A percentile compares a stretch with the other conserved stretches of the same genome.
phyloP scores from a whole-genome alignment of 2,113 vertebrate genomes.

The Sander vitreus region DNA sequence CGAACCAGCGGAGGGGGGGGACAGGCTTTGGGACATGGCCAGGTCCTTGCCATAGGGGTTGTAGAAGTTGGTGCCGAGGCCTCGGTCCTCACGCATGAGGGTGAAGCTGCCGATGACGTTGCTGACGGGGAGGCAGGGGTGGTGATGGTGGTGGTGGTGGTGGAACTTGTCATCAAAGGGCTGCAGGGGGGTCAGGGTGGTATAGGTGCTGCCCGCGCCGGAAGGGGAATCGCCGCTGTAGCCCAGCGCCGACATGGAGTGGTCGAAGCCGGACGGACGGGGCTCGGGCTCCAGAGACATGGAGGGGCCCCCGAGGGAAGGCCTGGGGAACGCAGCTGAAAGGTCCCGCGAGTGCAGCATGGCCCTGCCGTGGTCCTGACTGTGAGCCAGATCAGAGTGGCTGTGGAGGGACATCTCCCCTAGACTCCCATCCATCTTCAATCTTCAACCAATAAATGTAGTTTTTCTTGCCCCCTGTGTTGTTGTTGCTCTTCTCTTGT shows the following conservation, averaged over 20 bases:
- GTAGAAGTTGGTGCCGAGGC: slow-evolving; percentile 87
- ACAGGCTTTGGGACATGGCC: slow-evolving; percentile 84
- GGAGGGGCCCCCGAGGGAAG: slow-evolving; percentile 82
- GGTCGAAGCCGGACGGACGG: slow-evolving; percentile 81
- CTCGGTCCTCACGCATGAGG: slow-evolving; percentile 87
- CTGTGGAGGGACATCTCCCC: slow-evolving; percentile 87
- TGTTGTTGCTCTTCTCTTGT: slow-evolving; percentile 60
- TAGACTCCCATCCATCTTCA: slow-evolving; percentile 84
- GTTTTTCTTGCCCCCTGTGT: slow-evolving; percentile 18
- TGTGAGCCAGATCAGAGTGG: slow-evolving; percentile 84
- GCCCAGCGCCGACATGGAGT: slow-evolving; percentile 85
- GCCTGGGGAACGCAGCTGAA: slow-evolving; percentile 84
- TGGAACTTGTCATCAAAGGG: slow-evolving; percentile 89
- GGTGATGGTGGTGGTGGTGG: slow-evolving; percentile 85
- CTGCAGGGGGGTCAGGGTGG: slow-evolving; percentile 87
- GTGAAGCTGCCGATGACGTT: slow-evolving; percentile 90
- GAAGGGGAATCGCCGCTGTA: slow-evolving; percentile 87
- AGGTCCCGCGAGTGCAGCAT: slow-evolving; percentile 86
- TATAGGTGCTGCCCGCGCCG: slow-evolving; percentile 85
- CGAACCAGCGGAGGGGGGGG: slow-evolving; percentile 80
- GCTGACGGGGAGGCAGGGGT: slow-evolving; percentile 87
- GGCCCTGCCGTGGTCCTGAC: slow-evolving; percentile 81
- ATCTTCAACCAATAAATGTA: slow-evolving; percentile 12
- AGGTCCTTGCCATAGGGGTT: slow-evolving; percentile 88
- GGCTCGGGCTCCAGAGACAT: slow-evolving; percentile 86